Evolutionary conservation across 2,113 vertebrate species (phyloP).

Genomic region (Crotalus helleri): DNA sequence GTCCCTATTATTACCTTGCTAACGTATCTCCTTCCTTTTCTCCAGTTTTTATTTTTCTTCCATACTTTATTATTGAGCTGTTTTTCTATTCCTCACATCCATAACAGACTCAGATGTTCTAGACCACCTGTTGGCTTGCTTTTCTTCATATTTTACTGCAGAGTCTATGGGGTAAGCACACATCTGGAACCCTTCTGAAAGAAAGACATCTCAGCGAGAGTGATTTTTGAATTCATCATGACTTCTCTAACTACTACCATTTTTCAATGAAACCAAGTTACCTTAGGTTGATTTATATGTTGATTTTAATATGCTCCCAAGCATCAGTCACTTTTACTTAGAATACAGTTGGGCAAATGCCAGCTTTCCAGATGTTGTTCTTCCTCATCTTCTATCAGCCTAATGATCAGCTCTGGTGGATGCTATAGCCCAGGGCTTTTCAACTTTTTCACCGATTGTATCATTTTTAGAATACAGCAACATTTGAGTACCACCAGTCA

Average conservation of each 20-base stretch:
- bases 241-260: not conserved
- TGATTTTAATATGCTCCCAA: not conserved
- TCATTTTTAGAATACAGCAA: no score
- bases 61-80: constrained; percentile 36
- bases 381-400: no score
- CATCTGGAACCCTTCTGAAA: not conserved
- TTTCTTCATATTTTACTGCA: constrained; percentile 34
- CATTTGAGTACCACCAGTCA: no score
- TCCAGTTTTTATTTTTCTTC: constrained; percentile 62
- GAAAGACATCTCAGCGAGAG: not conserved
- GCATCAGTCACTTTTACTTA: not conserved
- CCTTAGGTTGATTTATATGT: not conserved
- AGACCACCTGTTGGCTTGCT: constrained; percentile 50
- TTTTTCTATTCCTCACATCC: constrained; percentile 59
- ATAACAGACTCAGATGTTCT: constrained; percentile 52
- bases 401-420: no score
- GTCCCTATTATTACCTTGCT: constrained; percentile 30
- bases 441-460: no score
- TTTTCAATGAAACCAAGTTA: not conserved
- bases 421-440: no score
- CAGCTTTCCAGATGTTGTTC: no score
- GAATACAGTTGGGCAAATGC: not conserved
- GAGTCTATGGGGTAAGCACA: not conserved
- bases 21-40: constrained; percentile 47
- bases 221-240: not conserved